Conservation (phyloP, 2,113 vertebrate species). For the Gambusia holbrooki region DNA sequence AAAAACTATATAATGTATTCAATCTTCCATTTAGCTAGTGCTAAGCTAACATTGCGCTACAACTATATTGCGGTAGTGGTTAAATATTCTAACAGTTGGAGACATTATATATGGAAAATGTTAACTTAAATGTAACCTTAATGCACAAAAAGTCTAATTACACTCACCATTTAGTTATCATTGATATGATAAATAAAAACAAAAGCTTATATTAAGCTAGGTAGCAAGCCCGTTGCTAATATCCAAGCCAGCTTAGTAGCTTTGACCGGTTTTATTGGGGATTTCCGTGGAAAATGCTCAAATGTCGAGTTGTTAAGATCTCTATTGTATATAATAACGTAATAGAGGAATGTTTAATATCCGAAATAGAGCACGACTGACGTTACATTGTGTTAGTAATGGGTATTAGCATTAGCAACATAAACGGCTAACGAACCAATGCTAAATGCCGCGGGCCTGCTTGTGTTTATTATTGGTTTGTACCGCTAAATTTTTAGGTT, state of each 20-base stretch:
- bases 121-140: not conserved
- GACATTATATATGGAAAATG: not conserved
- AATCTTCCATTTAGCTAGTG: not conserved
- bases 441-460: conserved; percentile 59
- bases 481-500: conserved; percentile 37
- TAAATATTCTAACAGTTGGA: not conserved
- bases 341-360: not conserved
- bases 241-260: conserved; percentile 17
- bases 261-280: not conserved
- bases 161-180: not conserved
- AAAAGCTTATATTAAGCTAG: conserved; percentile 8
- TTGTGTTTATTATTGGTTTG: conserved; percentile 60
- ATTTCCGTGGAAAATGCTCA: not conserved
- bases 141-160: not conserved
- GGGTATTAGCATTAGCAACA: conserved; percentile 26
- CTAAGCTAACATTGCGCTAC: not conserved
- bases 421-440: conserved; percentile 34
- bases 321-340: not conserved
- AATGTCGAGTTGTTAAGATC: not conserved
- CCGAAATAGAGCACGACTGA: not conserved
- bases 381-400: not conserved
- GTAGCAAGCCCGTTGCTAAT: conserved; percentile 30
- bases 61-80: not conserved
- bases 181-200: not conserved
- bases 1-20: not conserved